Evolutionary conservation across 2,797 vertebrate genomes (phyloP), one percentile per base, ranked within the genome.

Genomic region (Rhynchonycteris naso): DNA sequence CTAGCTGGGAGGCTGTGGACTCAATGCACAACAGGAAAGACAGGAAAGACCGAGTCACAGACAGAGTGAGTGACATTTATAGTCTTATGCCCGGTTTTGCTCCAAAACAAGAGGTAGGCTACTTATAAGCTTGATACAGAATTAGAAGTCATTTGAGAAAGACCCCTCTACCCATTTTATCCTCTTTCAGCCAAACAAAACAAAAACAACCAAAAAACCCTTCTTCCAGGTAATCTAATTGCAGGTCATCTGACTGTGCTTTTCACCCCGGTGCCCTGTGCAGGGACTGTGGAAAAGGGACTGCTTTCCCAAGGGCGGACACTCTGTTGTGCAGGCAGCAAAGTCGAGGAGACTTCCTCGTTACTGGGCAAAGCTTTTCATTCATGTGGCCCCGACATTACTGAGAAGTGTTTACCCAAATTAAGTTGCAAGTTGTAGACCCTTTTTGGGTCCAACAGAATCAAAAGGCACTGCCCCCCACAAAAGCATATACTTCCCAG

Each of bases 321-420:
- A 0, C 28, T 82, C 52, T 0, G 33, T 54, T 28, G 26, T 33
- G 35, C 1, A 2, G 26, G 63, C 16, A 13, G 22, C 15, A 4
- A 19, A 76, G 75, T 75, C 90, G 0, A 5, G 58, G 38, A 33
- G 47, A 15, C 33, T 14, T 26, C 65, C 69, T 78, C 7, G 7
- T 24, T 56, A 0, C 11, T 28, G 12, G 61, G 63, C 43, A 3
- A 1, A 24, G 16, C 21, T 26, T 2, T 50, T 15, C 8, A 4
- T 56, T 43, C 82, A 5, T 22, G 0, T 0, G 24, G 90, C 81
- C 50, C 47, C 18, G 0, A 0, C 9, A 35, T 50, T 28, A 35
- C 18, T 4, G 54, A 35, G 80, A 71, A 58, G 66, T 66, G n/a
- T 47, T 19, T 33, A 52, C 47, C 2, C 12, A 68, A 82, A n/a